A percentile compares a stretch with the other conserved stretches of the same genome.
phyloP scores from a whole-genome alignment of 1,140 invertebrate species.

The Chrysoperla carnea region DNA sequence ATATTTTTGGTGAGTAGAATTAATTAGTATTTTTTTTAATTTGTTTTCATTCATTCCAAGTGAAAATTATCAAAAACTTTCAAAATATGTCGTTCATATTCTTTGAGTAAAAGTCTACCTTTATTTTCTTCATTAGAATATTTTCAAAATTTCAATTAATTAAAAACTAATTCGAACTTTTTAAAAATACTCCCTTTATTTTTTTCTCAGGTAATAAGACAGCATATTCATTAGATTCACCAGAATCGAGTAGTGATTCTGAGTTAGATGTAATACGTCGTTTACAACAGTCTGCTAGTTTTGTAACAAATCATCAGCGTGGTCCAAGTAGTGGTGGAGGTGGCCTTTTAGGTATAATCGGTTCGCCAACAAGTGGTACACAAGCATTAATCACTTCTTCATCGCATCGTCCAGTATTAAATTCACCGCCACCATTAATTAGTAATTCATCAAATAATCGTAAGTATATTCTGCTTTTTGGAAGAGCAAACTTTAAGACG shows the following conservation, averaged over 20 bases:
- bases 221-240: not conserved
- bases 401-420: conserved; percentile 18
- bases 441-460: not conserved
- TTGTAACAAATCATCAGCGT: conserved; percentile 12
- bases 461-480: no score
- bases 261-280: conserved; percentile 55
- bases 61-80: no score
- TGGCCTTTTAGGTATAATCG: conserved; percentile 15
- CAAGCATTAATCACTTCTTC: conserved; percentile 15
- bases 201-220: no score
- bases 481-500: no score
- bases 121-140: no score
- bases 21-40: not conserved
- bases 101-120: no score
- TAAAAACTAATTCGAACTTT: no score
- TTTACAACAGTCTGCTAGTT: conserved; percentile 25
- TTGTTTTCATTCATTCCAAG: no score
- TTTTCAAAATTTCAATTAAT: no score
- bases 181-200: no score
- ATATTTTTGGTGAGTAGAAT: no score
- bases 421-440: conserved; percentile 9
- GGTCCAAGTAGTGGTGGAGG: conserved; percentile 15
- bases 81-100: no score
- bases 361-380: conserved; percentile 8
- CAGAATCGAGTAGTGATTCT: conserved; percentile 42